These are phyloP conservation scores for Melanotaenia duboulayi DNA, from an alignment of 2,113 vertebrate genomes.

Conservation along the genomic window DNA sequence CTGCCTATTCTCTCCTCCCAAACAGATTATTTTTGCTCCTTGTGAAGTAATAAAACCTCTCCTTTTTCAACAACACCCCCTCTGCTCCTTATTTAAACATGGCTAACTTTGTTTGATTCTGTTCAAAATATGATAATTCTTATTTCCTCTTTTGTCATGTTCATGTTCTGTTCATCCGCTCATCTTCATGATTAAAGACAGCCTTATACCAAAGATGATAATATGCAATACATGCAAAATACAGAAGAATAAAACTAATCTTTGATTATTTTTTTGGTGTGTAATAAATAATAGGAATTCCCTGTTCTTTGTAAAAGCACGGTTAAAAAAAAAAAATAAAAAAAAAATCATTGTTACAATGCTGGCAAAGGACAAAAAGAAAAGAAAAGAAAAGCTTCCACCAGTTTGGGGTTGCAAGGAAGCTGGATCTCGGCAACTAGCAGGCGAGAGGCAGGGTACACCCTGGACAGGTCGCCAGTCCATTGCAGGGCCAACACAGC, in stretches of 20 bases:
- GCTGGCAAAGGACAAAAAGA: no score
- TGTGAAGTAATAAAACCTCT: background rate
- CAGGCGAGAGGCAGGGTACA: no score
- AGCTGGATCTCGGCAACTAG: no score
- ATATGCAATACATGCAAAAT: background rate
- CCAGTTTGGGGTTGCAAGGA: no score
- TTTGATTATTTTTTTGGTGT: background rate
- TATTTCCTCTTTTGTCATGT: no score
- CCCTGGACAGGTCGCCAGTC: no score
- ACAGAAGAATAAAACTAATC: background rate
- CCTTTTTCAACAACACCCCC: constrained; percentile 4
- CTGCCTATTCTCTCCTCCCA: background rate
- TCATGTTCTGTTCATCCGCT: background rate
- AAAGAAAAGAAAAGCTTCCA: background rate
- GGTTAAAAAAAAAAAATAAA: background rate
- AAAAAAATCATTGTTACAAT: background rate
- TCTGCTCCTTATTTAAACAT: background rate
- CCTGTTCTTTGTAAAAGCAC: background rate
- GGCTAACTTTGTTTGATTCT: background rate
- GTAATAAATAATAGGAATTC: no score
- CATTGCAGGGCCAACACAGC: no score
- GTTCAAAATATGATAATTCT: constrained; percentile 6
- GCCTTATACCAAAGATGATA: background rate
- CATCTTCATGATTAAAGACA: background rate
- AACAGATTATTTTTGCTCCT: background rate